Evolutionary conservation across 2,888 invertebrate genomes (phyloP).

Genomic region (Hylaea fasciaria): DNA sequence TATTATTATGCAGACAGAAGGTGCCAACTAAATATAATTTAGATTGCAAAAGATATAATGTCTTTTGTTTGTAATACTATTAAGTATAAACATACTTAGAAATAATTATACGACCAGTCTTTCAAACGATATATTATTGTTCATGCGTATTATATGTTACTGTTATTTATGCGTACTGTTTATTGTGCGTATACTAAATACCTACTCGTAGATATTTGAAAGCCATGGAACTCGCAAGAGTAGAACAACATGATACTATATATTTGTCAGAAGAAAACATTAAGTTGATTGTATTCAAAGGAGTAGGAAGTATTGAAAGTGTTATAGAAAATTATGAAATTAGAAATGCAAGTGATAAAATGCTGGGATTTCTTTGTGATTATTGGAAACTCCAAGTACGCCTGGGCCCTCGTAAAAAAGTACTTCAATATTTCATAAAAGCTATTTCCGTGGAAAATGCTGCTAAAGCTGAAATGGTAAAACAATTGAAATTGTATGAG

Average conservation of each 20-base stretch:
- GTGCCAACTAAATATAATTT: too few species aligned
- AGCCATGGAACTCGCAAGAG: slow-evolving; percentile 9
- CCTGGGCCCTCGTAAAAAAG: slow-evolving; percentile 43
- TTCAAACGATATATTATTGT: not conserved
- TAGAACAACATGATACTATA: slow-evolving; percentile 12
- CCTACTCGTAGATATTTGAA: not conserved
- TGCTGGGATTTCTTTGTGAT: slow-evolving; percentile 76
- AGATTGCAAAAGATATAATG: too few species aligned
- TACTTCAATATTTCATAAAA: slow-evolving; percentile 69
- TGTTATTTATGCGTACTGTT: too few species aligned
- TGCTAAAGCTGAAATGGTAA: slow-evolving; percentile 73
- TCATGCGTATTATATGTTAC: too few species aligned
- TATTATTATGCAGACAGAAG: too few species aligned
- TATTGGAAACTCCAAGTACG: slow-evolving; percentile 71
- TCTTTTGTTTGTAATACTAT: too few species aligned
- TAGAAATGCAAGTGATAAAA: slow-evolving; percentile 68
- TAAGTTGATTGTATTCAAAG: slow-evolving; percentile 55
- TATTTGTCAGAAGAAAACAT: slow-evolving; percentile 60
- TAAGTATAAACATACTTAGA: too few species aligned
- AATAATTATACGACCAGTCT: not conserved
- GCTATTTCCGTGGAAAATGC: slow-evolving; percentile 64
- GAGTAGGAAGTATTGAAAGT: slow-evolving; percentile 40
- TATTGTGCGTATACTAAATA: too few species aligned
- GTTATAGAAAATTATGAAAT: slow-evolving; percentile 54
- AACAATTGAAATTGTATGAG: slow-evolving; percentile 65